Conservation (phyloP, 2,888 invertebrate genomes). For the Pheosia tremula region DNA sequence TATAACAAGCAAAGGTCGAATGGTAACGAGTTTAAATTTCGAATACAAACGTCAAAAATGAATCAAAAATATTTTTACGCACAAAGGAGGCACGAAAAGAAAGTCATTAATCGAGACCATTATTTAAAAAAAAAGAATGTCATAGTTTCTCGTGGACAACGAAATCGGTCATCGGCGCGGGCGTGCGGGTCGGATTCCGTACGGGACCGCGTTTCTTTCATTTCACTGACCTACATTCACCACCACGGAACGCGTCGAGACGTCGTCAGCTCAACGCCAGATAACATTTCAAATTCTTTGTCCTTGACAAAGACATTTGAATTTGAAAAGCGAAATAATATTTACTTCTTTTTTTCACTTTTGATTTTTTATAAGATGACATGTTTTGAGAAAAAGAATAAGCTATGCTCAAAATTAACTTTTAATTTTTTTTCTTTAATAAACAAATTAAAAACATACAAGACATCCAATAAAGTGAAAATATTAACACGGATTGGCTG, state of each 20-base stretch:
- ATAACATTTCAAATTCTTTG: conserved; percentile 40
- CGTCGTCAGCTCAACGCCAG: conserved; percentile 35
- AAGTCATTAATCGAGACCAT: conserved; percentile 15
- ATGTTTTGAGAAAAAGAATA: not conserved
- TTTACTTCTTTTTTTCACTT: not conserved
- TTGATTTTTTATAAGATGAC: no score
- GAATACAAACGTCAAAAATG: not conserved
- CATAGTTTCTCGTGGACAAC: conserved; percentile 62
- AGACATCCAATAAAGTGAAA: not conserved
- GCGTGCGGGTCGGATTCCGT: conserved; percentile 72
- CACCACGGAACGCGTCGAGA: conserved; percentile 48
- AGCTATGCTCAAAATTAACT: no score
- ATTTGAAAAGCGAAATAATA: conserved; percentile 1
- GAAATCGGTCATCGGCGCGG: conserved; percentile 72
- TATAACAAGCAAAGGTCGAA: no score
- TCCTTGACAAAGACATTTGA: conserved; percentile 34
- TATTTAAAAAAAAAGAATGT: conserved; percentile 61
- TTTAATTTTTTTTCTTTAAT: no score
- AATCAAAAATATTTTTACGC: not conserved
- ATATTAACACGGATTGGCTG: conserved; percentile 13
- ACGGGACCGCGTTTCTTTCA: conserved; percentile 80
- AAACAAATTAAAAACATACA: not conserved
- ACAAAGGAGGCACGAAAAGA: conserved; percentile 12
- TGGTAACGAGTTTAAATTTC: no score
- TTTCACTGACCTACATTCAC: conserved; percentile 81